Evolutionary conservation across 2,797 vertebrate species (phyloP), one percentile per base, ranked within the genome.

Genomic region (Acanthiza pusilla): DNA sequence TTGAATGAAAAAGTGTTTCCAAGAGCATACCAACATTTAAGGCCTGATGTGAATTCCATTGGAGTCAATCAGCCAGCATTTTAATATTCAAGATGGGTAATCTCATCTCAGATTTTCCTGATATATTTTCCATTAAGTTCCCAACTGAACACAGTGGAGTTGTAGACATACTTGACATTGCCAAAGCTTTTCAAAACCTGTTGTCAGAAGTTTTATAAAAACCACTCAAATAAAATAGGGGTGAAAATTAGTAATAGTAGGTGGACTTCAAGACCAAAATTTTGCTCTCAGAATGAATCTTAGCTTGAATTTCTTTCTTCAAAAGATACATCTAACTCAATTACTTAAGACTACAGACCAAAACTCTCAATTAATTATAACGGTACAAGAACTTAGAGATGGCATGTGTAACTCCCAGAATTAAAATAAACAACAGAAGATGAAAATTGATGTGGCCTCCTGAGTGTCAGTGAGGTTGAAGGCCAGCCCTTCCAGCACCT

Each of bases 401-500:
- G 19, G 63, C 54, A 80, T 98, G 92, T 91, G 98, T 60, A 67
- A 54, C 13, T 66, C 9, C 13, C 40, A 80, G 65, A 70, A 70
- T 36, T 66, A 36, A 85, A 82, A 58, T 42, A 55, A 88, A 38
- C 58, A 2, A 20, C 25, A 43, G 20, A 51, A 84, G 83, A 67
- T 51, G 2, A n/a, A 47, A 81, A 55, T 26, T 34, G 14, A 5
- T 53, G 16, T 10, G 25, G 94, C 85, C 8, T 93, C 50, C 4
- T 54, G n/a, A 58, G 95, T 96, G 60, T 65, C 27, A 1, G 97
- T 96, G 83, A 70, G 84, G 40, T 97, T 89, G 94, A 99, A 99
- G 93, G 97, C 85, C 40, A 99, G 88, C 20, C 76, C 89, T 79
- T 97, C 79, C 63, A 98, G 97, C 72, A 98, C 88, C 96, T 99